Base-by-base conservation (phyloP, 2,113 vertebrate genomes). In the Macaca mulatta region DNA sequence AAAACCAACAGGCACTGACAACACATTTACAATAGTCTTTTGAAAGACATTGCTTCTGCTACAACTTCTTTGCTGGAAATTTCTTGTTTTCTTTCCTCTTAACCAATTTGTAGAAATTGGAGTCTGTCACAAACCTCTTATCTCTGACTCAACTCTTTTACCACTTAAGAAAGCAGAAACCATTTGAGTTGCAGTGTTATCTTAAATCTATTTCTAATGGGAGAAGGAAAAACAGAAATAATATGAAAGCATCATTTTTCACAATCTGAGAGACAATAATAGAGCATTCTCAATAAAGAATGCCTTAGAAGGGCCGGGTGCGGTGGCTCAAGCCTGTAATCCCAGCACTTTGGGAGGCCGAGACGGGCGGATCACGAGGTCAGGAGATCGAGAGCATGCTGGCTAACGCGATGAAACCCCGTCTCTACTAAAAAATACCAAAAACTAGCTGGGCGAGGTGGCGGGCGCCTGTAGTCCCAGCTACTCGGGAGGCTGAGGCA, bases 81-180 rank as follows among this genome's bases (percentile, higher is more conserved):
- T 67, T 84, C 43, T 72, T 70, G 8, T 74, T 92, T 94, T 77
- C 67, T 93, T 88, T 61, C 69, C 50, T 93, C 25, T 87, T 75
- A 77, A 80, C 67, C 52, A 6, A 32, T 55, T 25, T 69, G 69
- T 55, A 45, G 72, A 96, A 40, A 69, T 79, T 48, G 4, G 40
- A 52, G 43, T 83, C 52, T 83, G 69, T 23, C 12, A 12, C 43
- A 59, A 59, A 88, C 30, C 86, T 79, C 74, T 23, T 87, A 40
- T 67, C 40, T n/a, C 81, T 11, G 40, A 13, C 16, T 55, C 35
- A 18, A 8, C 57, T 81, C 59, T 81, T 74, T 89, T 79, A 55
- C 40, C 50, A 20, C 35, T 50, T 45, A 12, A 94, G 35, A 82
- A 81, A 89, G 61, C 69, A 89, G 45, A 90, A 78, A 8, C 45